These are phyloP conservation scores for Sphaeridia pumilis DNA, from an alignment of 2,888 invertebrate genomes.

Conservation along the genomic window DNA sequence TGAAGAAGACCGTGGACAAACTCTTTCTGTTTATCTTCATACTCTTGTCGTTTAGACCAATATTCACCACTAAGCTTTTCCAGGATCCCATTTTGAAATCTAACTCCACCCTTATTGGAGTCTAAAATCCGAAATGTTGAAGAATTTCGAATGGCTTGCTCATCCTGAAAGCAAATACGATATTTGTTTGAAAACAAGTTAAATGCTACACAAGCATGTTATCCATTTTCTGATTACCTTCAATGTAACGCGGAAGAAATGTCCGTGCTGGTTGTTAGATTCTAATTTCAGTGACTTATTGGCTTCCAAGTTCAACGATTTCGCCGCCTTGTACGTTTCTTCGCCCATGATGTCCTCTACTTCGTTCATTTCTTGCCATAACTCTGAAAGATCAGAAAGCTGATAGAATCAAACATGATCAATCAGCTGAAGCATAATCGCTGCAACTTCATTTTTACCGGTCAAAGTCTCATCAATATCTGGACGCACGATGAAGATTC, in stretches of 20 bases:
- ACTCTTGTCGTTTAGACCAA: slow-evolving; percentile 52
- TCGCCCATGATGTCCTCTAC: slow-evolving; percentile 59
- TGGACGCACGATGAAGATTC: slow-evolving; percentile 76
- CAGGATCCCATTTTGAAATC: slow-evolving; percentile 65
- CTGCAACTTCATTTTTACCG: too few species aligned
- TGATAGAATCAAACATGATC: too few species aligned
- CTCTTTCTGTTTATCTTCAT: slow-evolving; percentile 68
- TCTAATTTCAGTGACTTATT: slow-evolving; percentile 76
- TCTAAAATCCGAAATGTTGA: slow-evolving; percentile 69
- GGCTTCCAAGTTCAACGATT: slow-evolving; percentile 67
- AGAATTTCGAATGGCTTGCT: slow-evolving; percentile 63
- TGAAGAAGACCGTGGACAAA: slow-evolving; percentile 74
- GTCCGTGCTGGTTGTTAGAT: slow-evolving; percentile 68
- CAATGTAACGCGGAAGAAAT: slow-evolving; percentile 53
- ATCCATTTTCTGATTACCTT: slow-evolving; percentile 42
- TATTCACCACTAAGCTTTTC: slow-evolving; percentile 65
- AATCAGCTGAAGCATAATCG: too few species aligned
- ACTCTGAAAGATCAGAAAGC: too few species aligned
- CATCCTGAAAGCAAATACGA: slow-evolving; percentile 55
- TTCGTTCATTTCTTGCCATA: slow-evolving; percentile 54
- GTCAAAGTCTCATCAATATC: slow-evolving; percentile 73
- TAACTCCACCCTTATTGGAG: slow-evolving; percentile 74
- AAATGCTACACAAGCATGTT: too few species aligned
- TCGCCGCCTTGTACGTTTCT: slow-evolving; percentile 51
- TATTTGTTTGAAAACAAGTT: too few species aligned